These are phyloP conservation scores for Trematomus loennbergii DNA, from an alignment of 2,113 vertebrate species.

Conservation along the genomic window DNA sequence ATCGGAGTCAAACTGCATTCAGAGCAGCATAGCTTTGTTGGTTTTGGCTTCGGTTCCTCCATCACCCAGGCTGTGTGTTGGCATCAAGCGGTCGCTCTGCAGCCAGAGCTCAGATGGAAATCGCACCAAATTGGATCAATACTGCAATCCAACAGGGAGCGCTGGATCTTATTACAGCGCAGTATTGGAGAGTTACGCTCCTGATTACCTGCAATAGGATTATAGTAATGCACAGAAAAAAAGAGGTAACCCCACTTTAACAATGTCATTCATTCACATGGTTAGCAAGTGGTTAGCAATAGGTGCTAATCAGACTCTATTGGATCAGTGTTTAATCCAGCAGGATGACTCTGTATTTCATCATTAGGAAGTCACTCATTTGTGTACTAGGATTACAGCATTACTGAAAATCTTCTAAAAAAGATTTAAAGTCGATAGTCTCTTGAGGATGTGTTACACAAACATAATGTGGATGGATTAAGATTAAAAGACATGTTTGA, in stretches of 20 bases:
- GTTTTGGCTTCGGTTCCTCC: slow-evolving; percentile 47
- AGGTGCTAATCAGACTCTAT: slow-evolving; percentile 14
- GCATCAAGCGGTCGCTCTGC: slow-evolving; percentile 42
- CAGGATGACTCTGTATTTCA: slow-evolving; percentile 26
- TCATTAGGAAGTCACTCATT: slow-evolving; percentile 39
- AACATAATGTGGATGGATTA: neutral
- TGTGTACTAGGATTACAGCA: slow-evolving; percentile 50
- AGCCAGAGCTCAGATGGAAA: slow-evolving; percentile 65
- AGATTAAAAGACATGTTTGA: neutral
- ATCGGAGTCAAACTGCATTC: slow-evolving; percentile 60
- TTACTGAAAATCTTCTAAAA: slow-evolving; percentile 35
- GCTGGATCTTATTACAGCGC: slow-evolving; percentile 56
- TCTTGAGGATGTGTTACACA: neutral
- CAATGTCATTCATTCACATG: slow-evolving; percentile 10
- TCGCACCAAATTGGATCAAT: slow-evolving; percentile 72
- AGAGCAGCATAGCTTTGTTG: slow-evolving; percentile 58
- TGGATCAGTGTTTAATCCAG: slow-evolving; percentile 47
- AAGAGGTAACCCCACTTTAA: slow-evolving; percentile 35
- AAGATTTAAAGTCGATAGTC: neutral
- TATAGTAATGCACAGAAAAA: slow-evolving; percentile 30
- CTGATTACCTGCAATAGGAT: slow-evolving; percentile 53
- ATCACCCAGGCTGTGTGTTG: slow-evolving; percentile 51
- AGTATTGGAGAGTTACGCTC: slow-evolving; percentile 34
- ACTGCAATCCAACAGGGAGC: slow-evolving; percentile 53
- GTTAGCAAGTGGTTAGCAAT: slow-evolving; percentile 6